Evolutionary conservation across 2,888 invertebrate genomes (phyloP).

Genomic region (Hemistola chrysoprasaria): DNA sequence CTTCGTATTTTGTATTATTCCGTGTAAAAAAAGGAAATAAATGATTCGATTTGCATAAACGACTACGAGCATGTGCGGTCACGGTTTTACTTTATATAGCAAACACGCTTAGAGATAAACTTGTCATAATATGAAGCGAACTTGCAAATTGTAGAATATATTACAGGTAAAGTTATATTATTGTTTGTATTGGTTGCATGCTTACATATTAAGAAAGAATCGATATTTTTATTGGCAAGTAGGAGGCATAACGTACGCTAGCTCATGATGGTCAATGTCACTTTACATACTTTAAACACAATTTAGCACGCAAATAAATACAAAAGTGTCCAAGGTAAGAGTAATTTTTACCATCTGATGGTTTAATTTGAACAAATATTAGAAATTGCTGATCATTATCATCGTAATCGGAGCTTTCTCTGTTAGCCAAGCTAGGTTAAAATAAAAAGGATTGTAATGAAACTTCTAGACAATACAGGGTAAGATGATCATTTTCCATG

Average conservation of each 20-base stretch:
- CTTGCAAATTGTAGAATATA: conserved; percentile 54
- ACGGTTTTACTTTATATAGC: conserved; percentile 59
- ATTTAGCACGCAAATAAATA: conserved; percentile 32
- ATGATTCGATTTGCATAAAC: conserved; percentile 66
- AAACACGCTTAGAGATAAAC: conserved; percentile 42
- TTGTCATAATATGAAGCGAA: conserved; percentile 35
- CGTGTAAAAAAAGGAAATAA: conserved; percentile 62
- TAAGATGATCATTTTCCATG: conserved; percentile 56
- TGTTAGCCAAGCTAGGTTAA: too few relatives aligned
- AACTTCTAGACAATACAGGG: conserved; percentile 57
- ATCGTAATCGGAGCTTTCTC: conserved; percentile 9
- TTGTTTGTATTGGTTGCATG: conserved; percentile 34
- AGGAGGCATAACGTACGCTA: conserved; percentile 27
- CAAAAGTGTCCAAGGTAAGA: conserved; percentile 45
- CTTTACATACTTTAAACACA: conserved; percentile 37
- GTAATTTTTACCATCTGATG: conserved; percentile 33
- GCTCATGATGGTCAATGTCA: conserved; percentile 56
- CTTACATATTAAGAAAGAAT: conserved; percentile 9
- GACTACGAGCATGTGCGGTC: conserved; percentile 47
- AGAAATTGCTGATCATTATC: conserved; percentile 27
- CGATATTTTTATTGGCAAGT: conserved; percentile 14
- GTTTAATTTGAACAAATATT: conserved; percentile 33
- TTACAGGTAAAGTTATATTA: conserved; percentile 55
- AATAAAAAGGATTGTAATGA: too few relatives aligned
- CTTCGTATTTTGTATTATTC: conserved; percentile 42